phyloP scores from a whole-genome alignment of 2,113 vertebrate species.

The Bos taurus region ARS-UCD2.0 NC_037357.1:60641501-60642000 shows the following conservation, averaged over 20 bases:
- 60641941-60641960: conserved; percentile 46
- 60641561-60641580: background rate
- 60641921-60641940: conserved; percentile 41
- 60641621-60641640: background rate
- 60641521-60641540: background rate
- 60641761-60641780: background rate
- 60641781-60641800: background rate
- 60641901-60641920: conserved; percentile 25
- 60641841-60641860: conserved; percentile 34
- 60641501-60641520: background rate
- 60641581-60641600: background rate
- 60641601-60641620: background rate
- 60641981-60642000: no score
- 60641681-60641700: background rate
- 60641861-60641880: background rate
- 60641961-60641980: background rate
- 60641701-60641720: background rate
- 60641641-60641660: background rate
- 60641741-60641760: background rate
- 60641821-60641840: background rate
- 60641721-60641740: background rate
- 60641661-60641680: background rate
- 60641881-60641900: conserved; percentile 43
- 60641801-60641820: conserved; percentile 33
- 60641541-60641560: background rate